These are phyloP conservation scores for Anoncus sp. DNA, from an alignment of 2,888 invertebrate species.

Conservation along the genomic window DNA sequence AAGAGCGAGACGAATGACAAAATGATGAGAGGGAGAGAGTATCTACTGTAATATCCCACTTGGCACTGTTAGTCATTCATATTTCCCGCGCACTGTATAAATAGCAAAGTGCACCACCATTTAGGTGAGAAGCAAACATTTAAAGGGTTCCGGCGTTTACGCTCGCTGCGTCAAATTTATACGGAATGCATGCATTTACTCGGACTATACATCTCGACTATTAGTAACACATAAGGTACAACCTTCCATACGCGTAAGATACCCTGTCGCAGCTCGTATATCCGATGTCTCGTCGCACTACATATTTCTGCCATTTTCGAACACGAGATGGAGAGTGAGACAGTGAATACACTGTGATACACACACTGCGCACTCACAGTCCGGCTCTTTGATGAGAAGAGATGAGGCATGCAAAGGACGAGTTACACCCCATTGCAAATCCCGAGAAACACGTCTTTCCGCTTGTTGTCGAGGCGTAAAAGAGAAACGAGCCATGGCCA, in stretches of 20 bases:
- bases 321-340: constrained; percentile 4
- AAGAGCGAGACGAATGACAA: constrained; percentile 8
- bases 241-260: background rate
- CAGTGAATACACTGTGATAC: constrained; percentile 13
- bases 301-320: constrained; percentile 22
- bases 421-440: constrained; percentile 71
- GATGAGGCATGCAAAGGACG: constrained; percentile 69
- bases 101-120: background rate
- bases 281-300: constrained; percentile 25
- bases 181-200: constrained; percentile 71
- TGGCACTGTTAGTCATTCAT: background rate
- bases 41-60: background rate
- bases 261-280: background rate
- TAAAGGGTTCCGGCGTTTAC: too few relatives aligned
- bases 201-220: constrained; percentile 70
- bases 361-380: constrained; percentile 63
- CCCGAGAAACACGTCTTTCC: constrained; percentile 72
- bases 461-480: constrained; percentile 72
- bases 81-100: background rate
- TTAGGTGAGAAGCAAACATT: too few relatives aligned
- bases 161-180: constrained; percentile 61
- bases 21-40: constrained; percentile 7
- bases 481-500: constrained; percentile 59
- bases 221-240: constrained; percentile 58
- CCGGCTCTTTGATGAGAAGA: constrained; percentile 76